phyloP scores from a whole-genome alignment of 2,888 invertebrate species.

The Cheilosia impressa region DNA sequence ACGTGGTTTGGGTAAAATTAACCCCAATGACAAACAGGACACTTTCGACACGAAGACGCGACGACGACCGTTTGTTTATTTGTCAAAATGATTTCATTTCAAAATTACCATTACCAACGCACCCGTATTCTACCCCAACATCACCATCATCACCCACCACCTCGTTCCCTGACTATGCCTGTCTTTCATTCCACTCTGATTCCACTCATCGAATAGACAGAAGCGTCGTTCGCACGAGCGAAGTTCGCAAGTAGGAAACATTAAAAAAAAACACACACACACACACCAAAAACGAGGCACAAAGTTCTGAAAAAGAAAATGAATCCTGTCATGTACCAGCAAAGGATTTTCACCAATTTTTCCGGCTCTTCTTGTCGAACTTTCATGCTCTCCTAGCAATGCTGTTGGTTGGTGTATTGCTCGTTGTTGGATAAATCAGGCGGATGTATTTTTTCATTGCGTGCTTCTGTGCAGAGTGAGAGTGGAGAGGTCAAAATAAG shows the following conservation, averaged over 20 bases:
- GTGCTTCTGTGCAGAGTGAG: constrained; percentile 15
- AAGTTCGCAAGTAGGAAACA: constrained; percentile 12
- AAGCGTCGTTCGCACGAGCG: constrained; percentile 56
- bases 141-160: not conserved
- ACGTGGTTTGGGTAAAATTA: constrained; percentile 32
- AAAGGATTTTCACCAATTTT: constrained; percentile 65
- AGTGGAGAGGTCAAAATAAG: constrained; percentile 16
- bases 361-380: constrained; percentile 64
- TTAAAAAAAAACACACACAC: constrained; percentile 6
- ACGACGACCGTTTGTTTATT: constrained; percentile 55
- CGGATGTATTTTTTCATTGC: constrained; percentile 60
- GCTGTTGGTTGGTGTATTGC: constrained; percentile 21
- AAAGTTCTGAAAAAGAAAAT: constrained; percentile 52
- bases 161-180: not conserved
- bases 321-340: constrained; percentile 70
- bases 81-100: constrained; percentile 65
- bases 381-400: not conserved
- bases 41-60: constrained; percentile 16
- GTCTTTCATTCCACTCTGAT: not conserved
- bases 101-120: constrained; percentile 59
- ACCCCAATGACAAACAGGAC: constrained; percentile 16
- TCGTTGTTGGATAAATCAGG: constrained; percentile 54
- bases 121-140: constrained; percentile 13
- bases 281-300: not conserved
- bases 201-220: constrained; percentile 4